phyloP scores from a whole-genome alignment of 30 jellyfish, hydroid and myxozoan genomes.

The Clytia hemisphaerica region DNA sequence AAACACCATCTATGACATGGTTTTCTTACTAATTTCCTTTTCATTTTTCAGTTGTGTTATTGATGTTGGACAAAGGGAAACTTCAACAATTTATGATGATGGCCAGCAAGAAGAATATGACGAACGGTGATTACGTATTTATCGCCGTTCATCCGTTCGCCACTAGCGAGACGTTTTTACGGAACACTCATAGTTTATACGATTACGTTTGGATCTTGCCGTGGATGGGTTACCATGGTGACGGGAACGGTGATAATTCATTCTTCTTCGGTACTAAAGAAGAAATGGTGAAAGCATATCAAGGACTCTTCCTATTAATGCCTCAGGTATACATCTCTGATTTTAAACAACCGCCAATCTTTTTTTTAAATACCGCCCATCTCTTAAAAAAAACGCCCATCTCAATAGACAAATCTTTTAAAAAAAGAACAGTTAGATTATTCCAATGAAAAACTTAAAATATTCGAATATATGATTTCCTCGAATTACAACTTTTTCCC shows the following conservation, averaged over 20 bases:
- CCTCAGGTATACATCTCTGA: conserved; percentile 17
- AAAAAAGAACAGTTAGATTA: too few species aligned
- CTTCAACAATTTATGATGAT: conserved; percentile 31
- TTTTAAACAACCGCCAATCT: neutral
- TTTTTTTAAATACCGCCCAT: too few species aligned
- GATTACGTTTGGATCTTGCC: conserved; percentile 18
- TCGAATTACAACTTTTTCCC: too few species aligned
- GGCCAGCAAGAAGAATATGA: conserved; percentile 50
- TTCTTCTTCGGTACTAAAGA: neutral
- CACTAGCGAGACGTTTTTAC: neutral
- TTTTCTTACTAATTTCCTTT: too few species aligned
- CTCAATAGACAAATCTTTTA: too few species aligned
- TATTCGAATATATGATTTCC: too few species aligned
- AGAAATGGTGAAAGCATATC: conserved; percentile 17
- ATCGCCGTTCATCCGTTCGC: conserved; percentile 33
- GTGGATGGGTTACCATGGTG: conserved; percentile 35
- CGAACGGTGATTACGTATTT: conserved; percentile 63
- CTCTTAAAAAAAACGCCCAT: too few species aligned
- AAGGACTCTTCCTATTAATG: conserved; percentile 7
- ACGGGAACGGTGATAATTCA: neutral
- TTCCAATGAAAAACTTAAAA: too few species aligned
- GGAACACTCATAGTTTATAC: neutral
- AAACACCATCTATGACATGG: too few species aligned
- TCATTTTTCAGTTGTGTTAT: conserved; percentile 25
- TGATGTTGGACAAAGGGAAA: conserved; percentile 25